These are phyloP conservation scores for Sphenodon punctatus DNA, from an alignment of 2,797 vertebrate species.

Conservation along the genomic window DNA sequence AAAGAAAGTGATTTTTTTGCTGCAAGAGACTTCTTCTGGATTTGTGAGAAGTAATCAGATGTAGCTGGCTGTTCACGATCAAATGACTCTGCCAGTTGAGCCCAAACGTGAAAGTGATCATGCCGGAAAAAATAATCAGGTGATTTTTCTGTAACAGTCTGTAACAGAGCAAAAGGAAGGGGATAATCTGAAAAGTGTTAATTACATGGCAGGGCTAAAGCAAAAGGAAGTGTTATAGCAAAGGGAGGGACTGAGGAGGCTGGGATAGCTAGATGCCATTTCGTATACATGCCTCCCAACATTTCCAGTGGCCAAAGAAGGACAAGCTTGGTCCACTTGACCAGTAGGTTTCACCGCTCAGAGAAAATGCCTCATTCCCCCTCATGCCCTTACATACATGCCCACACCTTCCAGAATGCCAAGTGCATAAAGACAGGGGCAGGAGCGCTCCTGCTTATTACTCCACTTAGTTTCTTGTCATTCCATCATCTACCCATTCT, in stretches of 20 bases:
- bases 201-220: background rate
- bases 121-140: background rate
- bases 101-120: constrained; percentile 14
- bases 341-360: no score
- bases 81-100: constrained; percentile 1
- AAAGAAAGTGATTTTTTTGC: background rate
- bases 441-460: no score
- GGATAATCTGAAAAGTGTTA: background rate
- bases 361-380: no score
- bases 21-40: background rate
- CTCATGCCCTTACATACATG: no score
- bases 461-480: no score
- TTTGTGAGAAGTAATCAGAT: background rate
- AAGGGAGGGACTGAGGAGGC: background rate
- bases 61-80: background rate
- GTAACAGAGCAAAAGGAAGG: background rate
- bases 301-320: no score
- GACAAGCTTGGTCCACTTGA: no score
- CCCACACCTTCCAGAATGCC: no score
- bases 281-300: no score
- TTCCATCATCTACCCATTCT: no score
- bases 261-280: background rate
- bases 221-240: background rate
- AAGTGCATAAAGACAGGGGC: no score
- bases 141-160: background rate